Conservation (phyloP, 2,888 invertebrate species). For the Seira ritae region DNA sequence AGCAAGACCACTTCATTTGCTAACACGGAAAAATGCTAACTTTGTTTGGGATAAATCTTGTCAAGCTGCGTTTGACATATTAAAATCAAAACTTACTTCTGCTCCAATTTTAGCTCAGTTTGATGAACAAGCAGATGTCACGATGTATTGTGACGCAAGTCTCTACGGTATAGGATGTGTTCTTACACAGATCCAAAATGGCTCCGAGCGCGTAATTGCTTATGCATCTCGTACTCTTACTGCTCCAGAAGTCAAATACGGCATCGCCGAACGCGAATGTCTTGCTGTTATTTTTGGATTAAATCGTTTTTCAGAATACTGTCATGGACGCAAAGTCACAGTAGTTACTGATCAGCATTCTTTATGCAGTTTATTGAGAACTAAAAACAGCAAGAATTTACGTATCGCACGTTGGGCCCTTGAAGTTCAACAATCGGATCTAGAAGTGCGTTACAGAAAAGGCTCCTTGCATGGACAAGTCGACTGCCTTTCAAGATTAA, state of each 20-base stretch:
- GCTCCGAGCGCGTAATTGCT: not conserved
- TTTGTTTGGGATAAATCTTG: conserved; percentile 24
- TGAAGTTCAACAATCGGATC: not conserved
- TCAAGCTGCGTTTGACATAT: conserved; percentile 25
- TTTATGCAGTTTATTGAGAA: conserved; percentile 11
- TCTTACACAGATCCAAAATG: not conserved
- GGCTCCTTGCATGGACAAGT: no score
- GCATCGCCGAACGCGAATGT: no score
- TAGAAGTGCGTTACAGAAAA: no score
- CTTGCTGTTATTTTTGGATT: no score
- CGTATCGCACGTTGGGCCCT: not conserved
- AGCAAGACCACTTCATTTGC: not conserved
- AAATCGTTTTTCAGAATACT: no score
- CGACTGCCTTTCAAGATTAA: no score
- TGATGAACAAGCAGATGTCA: conserved; percentile 10
- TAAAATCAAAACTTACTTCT: conserved; percentile 10
- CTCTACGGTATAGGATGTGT: not conserved
- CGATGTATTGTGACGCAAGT: not conserved
- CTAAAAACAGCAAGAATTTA: not conserved
- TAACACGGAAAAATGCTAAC: not conserved
- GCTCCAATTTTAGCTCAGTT: conserved; percentile 25
- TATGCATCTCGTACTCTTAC: no score
- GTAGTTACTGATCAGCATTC: conserved; percentile 30
- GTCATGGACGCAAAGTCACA: not conserved
- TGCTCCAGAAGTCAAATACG: no score